Evolutionary conservation across 1,140 invertebrate genomes (phyloP), one percentile per base, ranked within the genome.

Genomic region (Sycobia sp.): DNA sequence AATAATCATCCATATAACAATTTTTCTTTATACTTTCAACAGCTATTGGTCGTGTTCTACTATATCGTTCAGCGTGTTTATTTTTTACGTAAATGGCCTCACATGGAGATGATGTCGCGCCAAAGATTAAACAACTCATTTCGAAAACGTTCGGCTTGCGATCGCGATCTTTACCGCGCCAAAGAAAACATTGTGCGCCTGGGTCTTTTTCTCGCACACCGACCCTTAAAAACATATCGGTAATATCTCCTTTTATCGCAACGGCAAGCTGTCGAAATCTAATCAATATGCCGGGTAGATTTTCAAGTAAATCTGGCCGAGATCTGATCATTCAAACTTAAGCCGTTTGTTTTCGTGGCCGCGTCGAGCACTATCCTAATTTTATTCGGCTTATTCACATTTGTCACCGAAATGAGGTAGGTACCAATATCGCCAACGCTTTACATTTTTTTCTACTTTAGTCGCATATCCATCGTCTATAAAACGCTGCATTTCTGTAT

Each of bases 91-190:
- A 47, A 7, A 55, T 36, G 2, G 36, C 53, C 4, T 9, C 4
- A 41, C 34, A 55, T 10, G 53, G 34, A 11, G 34, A 39, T 1
- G 22, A 55, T 16, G 23, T 22, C 10, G 38, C 22, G 5, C 36
- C 53, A 23, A 41, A 55, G n/a, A 55, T 25, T 9, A 55, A 14
- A 3, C 8, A 25, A 2, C 18, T 39, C 53, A 55, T 55, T 55
- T 36, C 38, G 23, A 41, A 55, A 9, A 27, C 25, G 2, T 41
- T 11, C 2, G 46, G 46, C 5, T 27, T 8, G 2, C 16, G 3
- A 9, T 3, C 13, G 7, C 46, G 4, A n/a, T 47, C 25, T 8
- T 4, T 25, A 8, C 46, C 46, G 2, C 46, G 8, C 46, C 53
- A n/a, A n/a, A n/a, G n/a, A n/a, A n/a, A n/a, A n/a, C n/a, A n/a